Evolutionary conservation across 2,797 vertebrate genomes (phyloP).

Genomic region (Channa striata): DNA sequence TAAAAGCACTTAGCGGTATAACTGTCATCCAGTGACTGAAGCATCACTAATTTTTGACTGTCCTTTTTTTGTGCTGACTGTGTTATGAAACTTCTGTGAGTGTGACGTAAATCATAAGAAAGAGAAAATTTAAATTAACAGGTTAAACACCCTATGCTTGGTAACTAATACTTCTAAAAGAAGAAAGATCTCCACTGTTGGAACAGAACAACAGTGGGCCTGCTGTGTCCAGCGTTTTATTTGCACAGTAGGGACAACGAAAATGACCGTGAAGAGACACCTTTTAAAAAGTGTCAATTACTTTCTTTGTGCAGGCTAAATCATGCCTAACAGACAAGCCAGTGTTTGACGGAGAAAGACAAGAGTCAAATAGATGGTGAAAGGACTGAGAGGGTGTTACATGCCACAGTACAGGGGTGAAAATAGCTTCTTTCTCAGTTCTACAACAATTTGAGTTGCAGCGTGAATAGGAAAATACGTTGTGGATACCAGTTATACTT

Average conservation of each 20-base stretch:
- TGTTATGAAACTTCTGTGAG: constrained; percentile 45
- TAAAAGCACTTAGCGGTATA: constrained; percentile 19
- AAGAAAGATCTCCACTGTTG: constrained; percentile 15
- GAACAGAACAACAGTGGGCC: background rate
- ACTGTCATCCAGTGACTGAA: background rate
- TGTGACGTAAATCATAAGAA: constrained; percentile 25
- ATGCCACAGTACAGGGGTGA: constrained; percentile 13
- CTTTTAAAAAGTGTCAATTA: constrained; percentile 20
- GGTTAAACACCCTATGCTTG: constrained; percentile 23
- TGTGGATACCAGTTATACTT: no score
- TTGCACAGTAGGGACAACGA: constrained; percentile 26
- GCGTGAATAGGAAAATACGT: no score
- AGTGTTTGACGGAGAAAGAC: background rate
- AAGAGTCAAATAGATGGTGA: constrained; percentile 2
- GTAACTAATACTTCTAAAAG: no score
- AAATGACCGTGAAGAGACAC: background rate
- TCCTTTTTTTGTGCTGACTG: constrained; percentile 19
- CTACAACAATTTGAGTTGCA: no score
- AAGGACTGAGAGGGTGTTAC: constrained; percentile 1
- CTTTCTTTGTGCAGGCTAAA: constrained; percentile 9
- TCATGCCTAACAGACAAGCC: constrained; percentile 4
- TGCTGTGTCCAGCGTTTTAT: constrained; percentile 35
- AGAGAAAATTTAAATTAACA: constrained; percentile 31
- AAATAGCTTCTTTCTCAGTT: background rate
- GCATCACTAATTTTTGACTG: background rate